Evolutionary conservation across 2,888 invertebrate species (phyloP).

Genomic region (Anorthoa munda): DNA sequence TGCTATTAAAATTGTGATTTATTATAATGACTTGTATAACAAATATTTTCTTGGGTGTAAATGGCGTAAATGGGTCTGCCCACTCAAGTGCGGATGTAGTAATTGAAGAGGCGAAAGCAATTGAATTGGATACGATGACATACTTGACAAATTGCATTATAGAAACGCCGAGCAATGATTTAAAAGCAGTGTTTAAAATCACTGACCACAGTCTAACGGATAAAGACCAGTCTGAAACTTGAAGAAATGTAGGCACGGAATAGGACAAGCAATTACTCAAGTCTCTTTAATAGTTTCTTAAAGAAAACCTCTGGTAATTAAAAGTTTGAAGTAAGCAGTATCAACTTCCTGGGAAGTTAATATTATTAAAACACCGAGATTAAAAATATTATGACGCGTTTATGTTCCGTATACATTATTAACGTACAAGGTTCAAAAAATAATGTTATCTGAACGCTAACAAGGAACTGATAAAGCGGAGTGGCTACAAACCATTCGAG

Average conservation of each 20-base stretch:
- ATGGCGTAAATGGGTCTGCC: not conserved
- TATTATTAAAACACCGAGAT: conserved; percentile 33
- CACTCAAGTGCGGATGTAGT: not conserved
- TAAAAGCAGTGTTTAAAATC: not conserved
- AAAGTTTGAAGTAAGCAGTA: not conserved
- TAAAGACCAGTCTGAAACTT: not conserved
- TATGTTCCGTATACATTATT: conserved; percentile 38
- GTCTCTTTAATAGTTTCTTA: not conserved
- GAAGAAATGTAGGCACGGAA: not conserved
- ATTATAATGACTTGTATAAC: conserved; percentile 18
- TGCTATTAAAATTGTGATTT: conserved; percentile 25
- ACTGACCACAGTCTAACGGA: too few species aligned
- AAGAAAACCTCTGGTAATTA: not conserved
- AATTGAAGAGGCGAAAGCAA: not conserved
- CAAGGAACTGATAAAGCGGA: conserved; percentile 63
- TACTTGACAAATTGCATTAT: not conserved
- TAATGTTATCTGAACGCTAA: conserved; percentile 64
- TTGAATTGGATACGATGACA: conserved; percentile 12
- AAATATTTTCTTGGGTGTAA: conserved; percentile 23
- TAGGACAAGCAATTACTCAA: not conserved
- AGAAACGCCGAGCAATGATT: too few species aligned
- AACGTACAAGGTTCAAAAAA: conserved; percentile 59
- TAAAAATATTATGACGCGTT: conserved; percentile 28
- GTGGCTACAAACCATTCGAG: conserved; percentile 52
- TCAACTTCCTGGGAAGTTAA: conserved; percentile 4